Conservation (phyloP, 2,113 vertebrate species). For the Austrofundulus limnaeus region DNA sequence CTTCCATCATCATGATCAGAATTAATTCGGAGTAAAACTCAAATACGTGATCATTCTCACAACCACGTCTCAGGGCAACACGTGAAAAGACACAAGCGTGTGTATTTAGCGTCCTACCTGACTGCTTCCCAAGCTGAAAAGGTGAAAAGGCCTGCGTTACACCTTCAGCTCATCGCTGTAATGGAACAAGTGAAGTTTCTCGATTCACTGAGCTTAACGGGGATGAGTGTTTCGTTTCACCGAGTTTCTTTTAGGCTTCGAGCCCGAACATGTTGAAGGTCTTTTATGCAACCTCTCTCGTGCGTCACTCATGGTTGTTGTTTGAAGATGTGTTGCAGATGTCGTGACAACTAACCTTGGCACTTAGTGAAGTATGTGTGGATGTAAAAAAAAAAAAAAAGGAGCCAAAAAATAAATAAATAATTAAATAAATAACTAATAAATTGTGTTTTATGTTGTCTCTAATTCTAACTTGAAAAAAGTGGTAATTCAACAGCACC, state of each 20-base stretch:
- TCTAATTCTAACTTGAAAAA: background rate
- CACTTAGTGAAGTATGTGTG: background rate
- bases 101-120: too few relatives aligned
- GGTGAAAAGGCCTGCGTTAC: slow-evolving; percentile 5
- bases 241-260: slow-evolving; percentile 4
- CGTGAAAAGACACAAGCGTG: background rate
- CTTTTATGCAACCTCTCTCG: background rate
- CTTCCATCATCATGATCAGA: too few relatives aligned
- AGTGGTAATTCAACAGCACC: background rate
- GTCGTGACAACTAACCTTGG: slow-evolving; percentile 5
- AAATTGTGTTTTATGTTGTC: background rate
- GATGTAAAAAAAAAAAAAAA: background rate
- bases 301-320: background rate
- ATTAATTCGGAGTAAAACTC: slow-evolving; percentile 1
- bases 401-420: background rate
- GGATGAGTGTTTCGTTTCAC: background rate
- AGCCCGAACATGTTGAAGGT: background rate
- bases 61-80: slow-evolving; percentile 24
- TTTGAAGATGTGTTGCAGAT: background rate
- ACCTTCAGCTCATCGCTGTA: slow-evolving; percentile 3
- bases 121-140: too few relatives aligned
- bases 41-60: background rate
- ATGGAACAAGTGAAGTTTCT: slow-evolving; percentile 24
- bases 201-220: background rate
- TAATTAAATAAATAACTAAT: too few relatives aligned